These are phyloP conservation scores for Pangasius krempfi DNA, from an alignment of 2,797 vertebrate species.

Conservation along the genomic window DNA sequence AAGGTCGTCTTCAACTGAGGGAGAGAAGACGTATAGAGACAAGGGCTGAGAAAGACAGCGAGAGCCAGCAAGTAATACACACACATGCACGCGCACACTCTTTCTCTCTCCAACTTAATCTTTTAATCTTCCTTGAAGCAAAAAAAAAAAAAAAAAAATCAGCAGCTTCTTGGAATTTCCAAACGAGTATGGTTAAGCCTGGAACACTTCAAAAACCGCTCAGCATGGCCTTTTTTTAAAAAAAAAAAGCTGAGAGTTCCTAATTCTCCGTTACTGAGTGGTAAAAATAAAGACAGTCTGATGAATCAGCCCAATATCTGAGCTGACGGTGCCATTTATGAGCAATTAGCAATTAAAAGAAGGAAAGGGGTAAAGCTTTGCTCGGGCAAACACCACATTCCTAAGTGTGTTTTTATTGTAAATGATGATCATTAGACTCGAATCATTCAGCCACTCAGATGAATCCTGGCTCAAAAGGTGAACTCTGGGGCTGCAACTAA, in stretches of 20 bases:
- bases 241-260: neutral
- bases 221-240: neutral
- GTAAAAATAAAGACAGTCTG: neutral
- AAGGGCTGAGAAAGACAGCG: neutral
- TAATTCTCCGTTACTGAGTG: neutral
- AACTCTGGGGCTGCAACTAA: neutral
- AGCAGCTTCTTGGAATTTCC: neutral
- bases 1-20: constrained; percentile 81
- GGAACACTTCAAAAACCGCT: neutral
- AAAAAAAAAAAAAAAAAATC: neutral
- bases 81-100: neutral
- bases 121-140: neutral
- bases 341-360: neutral
- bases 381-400: neutral
- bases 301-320: neutral
- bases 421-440: neutral
- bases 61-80: neutral
- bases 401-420: neutral
- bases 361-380: neutral
- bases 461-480: no score
- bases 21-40: constrained; percentile 22
- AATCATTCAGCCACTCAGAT: neutral
- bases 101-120: no score
- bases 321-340: neutral
- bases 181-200: neutral